These are phyloP conservation scores for Drosophila albomicans DNA, from an alignment of 1,140 invertebrate genomes.

Conservation along the genomic window DNA sequence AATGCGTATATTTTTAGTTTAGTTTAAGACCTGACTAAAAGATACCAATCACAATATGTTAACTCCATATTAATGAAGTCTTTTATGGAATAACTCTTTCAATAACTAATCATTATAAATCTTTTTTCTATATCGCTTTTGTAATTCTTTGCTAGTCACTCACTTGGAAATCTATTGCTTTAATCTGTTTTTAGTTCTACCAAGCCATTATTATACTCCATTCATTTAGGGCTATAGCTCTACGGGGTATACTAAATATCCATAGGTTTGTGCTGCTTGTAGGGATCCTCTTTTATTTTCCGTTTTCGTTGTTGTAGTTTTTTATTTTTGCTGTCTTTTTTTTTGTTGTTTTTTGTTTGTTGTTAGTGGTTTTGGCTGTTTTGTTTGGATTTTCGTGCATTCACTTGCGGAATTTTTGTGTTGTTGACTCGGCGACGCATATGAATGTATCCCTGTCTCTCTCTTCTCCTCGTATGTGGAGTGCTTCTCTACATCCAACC, in stretches of 20 bases:
- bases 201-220: background rate
- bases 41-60: background rate
- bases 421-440: constrained; percentile 79
- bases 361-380: constrained; percentile 55
- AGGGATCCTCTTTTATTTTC: constrained; percentile 19
- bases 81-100: too few relatives aligned
- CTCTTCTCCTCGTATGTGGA: background rate
- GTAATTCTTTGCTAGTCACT: too few relatives aligned
- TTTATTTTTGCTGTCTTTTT: constrained; percentile 28
- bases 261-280: constrained; percentile 7
- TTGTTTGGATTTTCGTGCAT: constrained; percentile 81
- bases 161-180: background rate
- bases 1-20: background rate
- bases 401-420: constrained; percentile 81
- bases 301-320: constrained; percentile 33
- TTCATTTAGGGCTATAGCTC: too few relatives aligned
- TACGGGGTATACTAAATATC: constrained; percentile 13
- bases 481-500: background rate
- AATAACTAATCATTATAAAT: too few relatives aligned
- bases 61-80: too few relatives aligned
- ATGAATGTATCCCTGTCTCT: constrained; percentile 69
- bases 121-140: too few relatives aligned
- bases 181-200: background rate
- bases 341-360: constrained; percentile 20
- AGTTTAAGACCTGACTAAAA: background rate